Percentiles rank a stretch among this genome's conserved stretches.
Conservation (phyloP, 2,113 vertebrate species). For the Tinamus guttatus region DNA sequence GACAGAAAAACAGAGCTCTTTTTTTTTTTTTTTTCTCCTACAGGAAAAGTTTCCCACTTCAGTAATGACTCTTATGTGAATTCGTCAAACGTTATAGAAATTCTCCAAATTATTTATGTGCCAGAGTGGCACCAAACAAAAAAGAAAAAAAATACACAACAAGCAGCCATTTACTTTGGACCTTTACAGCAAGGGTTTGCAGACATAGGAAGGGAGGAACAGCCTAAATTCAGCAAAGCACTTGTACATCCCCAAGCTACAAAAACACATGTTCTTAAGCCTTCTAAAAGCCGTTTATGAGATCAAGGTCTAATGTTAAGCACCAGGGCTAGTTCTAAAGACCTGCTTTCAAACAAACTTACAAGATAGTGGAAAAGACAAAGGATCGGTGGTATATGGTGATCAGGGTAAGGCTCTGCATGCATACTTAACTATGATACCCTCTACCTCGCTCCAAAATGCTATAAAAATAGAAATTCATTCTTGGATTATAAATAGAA, state of each 20-base stretch:
- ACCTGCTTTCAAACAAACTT: background rate
- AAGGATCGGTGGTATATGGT: background rate
- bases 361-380: background rate
- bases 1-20: background rate
- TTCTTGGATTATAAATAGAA: background rate
- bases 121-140: background rate
- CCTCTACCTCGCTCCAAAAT: background rate
- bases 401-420: background rate
- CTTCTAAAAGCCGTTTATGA: background rate
- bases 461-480: background rate
- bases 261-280: background rate
- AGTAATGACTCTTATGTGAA: background rate
- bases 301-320: background rate
- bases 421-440: background rate
- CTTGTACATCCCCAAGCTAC: background rate
- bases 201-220: background rate
- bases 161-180: background rate
- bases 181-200: background rate
- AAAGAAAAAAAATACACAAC: background rate
- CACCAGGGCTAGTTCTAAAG: background rate
- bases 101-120: background rate
- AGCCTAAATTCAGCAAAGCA: background rate
- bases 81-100: background rate
- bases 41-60: background rate
- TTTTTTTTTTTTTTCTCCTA: background rate